Conservation (phyloP, 2,888 invertebrate species). For the Myopa testacea region DNA sequence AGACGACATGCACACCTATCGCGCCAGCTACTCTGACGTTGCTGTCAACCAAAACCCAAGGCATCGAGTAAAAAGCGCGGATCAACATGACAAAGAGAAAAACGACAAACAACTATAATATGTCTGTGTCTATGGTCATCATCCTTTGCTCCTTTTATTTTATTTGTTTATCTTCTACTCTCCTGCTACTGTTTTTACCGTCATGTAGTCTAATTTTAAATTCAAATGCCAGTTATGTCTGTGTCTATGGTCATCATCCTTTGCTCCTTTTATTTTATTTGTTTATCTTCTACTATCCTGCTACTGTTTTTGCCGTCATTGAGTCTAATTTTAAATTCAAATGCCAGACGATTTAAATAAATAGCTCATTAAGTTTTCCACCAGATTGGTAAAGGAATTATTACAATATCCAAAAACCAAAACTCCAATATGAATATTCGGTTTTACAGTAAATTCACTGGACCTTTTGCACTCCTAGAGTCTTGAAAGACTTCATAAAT, state of each 20-base stretch:
- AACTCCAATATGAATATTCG: neutral
- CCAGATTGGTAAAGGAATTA: slow-evolving; percentile 28
- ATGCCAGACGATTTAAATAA: slow-evolving; percentile 9
- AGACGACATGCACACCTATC: slow-evolving; percentile 43
- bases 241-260: slow-evolving; percentile 41
- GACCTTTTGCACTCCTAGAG: too few species aligned
- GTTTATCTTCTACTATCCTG: slow-evolving; percentile 29
- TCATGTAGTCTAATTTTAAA: slow-evolving; percentile 27
- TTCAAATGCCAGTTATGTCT: too few species aligned
- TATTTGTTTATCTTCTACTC: slow-evolving; percentile 31
- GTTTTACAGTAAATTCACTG: too few species aligned
- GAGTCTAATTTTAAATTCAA: slow-evolving; percentile 27
- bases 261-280: slow-evolving; percentile 36
- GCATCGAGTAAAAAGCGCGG: slow-evolving; percentile 80
- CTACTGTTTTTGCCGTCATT: slow-evolving; percentile 26
- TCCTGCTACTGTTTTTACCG: slow-evolving; percentile 28
- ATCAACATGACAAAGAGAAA: slow-evolving; percentile 72
- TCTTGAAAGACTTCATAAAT: too few species aligned
- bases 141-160: slow-evolving; percentile 32
- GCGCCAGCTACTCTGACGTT: slow-evolving; percentile 44
- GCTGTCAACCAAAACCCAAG: slow-evolving; percentile 49
- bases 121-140: slow-evolving; percentile 44
- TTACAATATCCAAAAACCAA: slow-evolving; percentile 17
- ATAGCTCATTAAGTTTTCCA: slow-evolving; percentile 17
- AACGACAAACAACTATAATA: slow-evolving; percentile 54